These are phyloP conservation scores for Atta cephalotes DNA, from an alignment of 1,140 invertebrate species.

Conservation along the genomic window DNA sequence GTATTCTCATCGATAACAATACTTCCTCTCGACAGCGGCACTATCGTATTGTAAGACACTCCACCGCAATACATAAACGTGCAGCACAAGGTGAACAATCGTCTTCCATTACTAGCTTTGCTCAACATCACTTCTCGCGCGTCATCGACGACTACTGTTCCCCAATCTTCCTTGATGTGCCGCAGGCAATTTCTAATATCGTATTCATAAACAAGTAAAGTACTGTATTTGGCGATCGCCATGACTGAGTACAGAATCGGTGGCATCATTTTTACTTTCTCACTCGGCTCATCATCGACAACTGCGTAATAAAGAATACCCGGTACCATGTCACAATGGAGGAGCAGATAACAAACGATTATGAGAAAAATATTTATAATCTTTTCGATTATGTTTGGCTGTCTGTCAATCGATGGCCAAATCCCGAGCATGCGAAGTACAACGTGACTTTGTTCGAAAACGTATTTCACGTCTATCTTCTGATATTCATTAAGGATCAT, in stretches of 20 bases:
- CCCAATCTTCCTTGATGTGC: conserved; percentile 77
- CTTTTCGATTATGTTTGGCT: background rate
- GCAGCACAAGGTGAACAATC: conserved; percentile 68
- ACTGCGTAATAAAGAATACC: conserved; percentile 27
- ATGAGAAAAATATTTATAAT: background rate
- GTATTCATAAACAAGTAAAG: conserved; percentile 56
- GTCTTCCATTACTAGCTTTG: conserved; percentile 70
- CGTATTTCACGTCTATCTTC: conserved; percentile 2
- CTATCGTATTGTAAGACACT: conserved; percentile 73
- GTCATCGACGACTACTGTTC: conserved; percentile 9
- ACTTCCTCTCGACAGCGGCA: conserved; percentile 67
- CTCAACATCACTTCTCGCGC: conserved; percentile 67
- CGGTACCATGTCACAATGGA: conserved; percentile 36
- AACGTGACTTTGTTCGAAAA: conserved; percentile 11
- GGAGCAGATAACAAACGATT: conserved; percentile 17
- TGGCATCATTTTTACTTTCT: conserved; percentile 74
- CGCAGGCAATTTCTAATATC: conserved; percentile 74
- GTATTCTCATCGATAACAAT: conserved; percentile 40
- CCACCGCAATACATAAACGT: conserved; percentile 78
- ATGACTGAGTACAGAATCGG: conserved; percentile 76
- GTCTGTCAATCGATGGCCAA: conserved; percentile 32
- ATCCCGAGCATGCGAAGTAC: conserved; percentile 34
- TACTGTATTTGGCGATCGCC: conserved; percentile 75
- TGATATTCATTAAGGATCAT: conserved; percentile 27
- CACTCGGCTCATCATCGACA: background rate